Conservation (phyloP, 2,888 invertebrate genomes). For the Celastrina argiolus region DNA sequence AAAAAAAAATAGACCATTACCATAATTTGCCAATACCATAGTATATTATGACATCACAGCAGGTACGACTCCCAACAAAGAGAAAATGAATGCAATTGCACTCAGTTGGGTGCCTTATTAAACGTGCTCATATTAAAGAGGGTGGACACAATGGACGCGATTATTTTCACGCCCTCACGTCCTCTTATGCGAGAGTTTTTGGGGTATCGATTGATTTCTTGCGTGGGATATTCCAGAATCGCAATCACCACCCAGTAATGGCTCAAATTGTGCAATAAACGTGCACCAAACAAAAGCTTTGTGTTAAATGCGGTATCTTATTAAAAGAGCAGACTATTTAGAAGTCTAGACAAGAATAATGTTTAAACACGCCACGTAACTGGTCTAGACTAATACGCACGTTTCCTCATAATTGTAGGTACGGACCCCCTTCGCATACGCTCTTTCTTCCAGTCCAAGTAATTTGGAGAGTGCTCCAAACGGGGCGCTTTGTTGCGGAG, state of each 20-base stretch:
- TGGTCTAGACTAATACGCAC: slow-evolving; percentile 12
- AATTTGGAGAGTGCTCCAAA: slow-evolving; percentile 37
- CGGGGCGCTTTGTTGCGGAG: slow-evolving; percentile 41
- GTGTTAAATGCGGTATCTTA: background rate
- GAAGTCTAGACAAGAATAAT: background rate
- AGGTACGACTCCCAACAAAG: slow-evolving; percentile 20
- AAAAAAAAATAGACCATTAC: background rate
- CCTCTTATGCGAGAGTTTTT: background rate
- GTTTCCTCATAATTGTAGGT: slow-evolving; percentile 13
- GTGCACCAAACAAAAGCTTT: background rate
- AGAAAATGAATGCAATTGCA: background rate
- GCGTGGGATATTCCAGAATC: background rate
- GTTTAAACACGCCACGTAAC: background rate
- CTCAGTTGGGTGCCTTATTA: slow-evolving; percentile 16
- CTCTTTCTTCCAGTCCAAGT: slow-evolving; percentile 38
- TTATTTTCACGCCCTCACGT: slow-evolving; percentile 5
- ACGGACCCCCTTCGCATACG: slow-evolving; percentile 27
- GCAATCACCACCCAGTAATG: background rate
- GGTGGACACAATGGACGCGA: background rate
- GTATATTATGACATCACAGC: slow-evolving; percentile 11
- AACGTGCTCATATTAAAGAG: background rate
- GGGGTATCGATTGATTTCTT: background rate
- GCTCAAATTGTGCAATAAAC: background rate
- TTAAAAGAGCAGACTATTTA: background rate
- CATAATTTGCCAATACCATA: slow-evolving; percentile 5